Percentiles rank a stretch among this genome's conserved stretches.
These are phyloP conservation scores for Tolmerus cingulatus DNA, from an alignment of 2,888 invertebrate genomes.

Conservation along the genomic window DNA sequence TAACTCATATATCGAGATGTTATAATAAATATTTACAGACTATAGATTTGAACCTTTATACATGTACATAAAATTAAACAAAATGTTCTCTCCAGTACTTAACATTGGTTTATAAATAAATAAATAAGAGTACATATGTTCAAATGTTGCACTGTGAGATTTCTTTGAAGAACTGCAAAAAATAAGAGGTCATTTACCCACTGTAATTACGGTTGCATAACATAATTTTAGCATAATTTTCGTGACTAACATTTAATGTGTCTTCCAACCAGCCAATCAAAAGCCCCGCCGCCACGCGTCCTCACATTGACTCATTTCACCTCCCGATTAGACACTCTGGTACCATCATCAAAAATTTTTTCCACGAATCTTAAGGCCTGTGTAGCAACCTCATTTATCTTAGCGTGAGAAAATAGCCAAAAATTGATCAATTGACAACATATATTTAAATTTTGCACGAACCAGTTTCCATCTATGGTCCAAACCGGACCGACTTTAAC, in stretches of 20 bases:
- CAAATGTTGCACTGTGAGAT: too few relatives aligned
- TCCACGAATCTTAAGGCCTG: neutral
- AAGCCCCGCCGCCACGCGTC: neutral
- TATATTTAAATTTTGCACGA: neutral
- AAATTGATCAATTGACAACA: neutral
- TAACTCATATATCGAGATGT: too few relatives aligned
- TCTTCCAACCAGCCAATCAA: neutral
- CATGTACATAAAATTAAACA: too few relatives aligned
- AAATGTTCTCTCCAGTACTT: too few relatives aligned
- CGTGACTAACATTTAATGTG: neutral
- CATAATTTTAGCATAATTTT: neutral
- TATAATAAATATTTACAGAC: too few relatives aligned
- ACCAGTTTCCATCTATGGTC: neutral
- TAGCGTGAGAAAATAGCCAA: conserved; percentile 9
- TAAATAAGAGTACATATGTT: too few relatives aligned
- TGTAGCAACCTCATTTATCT: neutral
- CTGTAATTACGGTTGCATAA: neutral
- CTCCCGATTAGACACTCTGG: neutral
- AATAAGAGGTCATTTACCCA: neutral
- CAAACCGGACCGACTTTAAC: neutral
- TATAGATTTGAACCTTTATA: too few relatives aligned
- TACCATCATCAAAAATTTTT: neutral
- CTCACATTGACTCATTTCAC: neutral
- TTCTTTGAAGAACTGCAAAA: neutral
- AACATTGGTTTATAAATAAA: too few relatives aligned